phyloP scores from a whole-genome alignment of 2,888 invertebrate genomes.

The Homarus gammarus region DNA sequence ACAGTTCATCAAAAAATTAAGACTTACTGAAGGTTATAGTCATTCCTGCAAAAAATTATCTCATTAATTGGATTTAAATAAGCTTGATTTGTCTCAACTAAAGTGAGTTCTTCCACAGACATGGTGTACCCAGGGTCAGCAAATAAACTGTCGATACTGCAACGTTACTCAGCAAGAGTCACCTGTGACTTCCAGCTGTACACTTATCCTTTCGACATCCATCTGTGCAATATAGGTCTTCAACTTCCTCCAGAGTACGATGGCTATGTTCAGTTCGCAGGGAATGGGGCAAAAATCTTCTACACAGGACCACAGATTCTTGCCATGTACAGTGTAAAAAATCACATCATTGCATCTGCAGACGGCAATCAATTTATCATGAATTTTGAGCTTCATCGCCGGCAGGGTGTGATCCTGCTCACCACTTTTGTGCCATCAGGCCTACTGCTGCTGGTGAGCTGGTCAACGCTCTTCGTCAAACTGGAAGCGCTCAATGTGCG shows the following conservation, averaged over 20 bases:
- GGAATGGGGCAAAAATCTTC: neutral
- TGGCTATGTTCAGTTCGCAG: neutral
- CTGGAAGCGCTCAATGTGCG: constrained; percentile 13
- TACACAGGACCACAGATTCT: neutral
- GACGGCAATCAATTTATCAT: neutral
- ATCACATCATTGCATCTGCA: neutral
- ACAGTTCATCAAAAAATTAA: no score
- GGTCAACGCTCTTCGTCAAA: constrained; percentile 21
- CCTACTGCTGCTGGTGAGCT: constrained; percentile 24
- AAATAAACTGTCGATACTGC: neutral
- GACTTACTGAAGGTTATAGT: no score
- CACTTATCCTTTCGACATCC: constrained; percentile 36
- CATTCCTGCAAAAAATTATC: no score
- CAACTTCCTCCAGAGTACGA: constrained; percentile 8
- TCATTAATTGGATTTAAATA: no score
- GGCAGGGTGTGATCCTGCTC: neutral
- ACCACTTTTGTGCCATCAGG: constrained; percentile 6
- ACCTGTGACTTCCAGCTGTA: constrained; percentile 31
- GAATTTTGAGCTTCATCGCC: constrained; percentile 5
- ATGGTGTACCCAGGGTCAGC: no score
- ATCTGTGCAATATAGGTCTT: constrained; percentile 26
- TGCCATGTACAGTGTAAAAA: neutral
- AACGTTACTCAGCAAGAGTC: neutral
- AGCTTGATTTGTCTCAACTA: no score
- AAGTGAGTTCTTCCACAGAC: no score